Base-by-base conservation (phyloP, 2,888 invertebrate genomes). In the Operophtera brumata region DNA sequence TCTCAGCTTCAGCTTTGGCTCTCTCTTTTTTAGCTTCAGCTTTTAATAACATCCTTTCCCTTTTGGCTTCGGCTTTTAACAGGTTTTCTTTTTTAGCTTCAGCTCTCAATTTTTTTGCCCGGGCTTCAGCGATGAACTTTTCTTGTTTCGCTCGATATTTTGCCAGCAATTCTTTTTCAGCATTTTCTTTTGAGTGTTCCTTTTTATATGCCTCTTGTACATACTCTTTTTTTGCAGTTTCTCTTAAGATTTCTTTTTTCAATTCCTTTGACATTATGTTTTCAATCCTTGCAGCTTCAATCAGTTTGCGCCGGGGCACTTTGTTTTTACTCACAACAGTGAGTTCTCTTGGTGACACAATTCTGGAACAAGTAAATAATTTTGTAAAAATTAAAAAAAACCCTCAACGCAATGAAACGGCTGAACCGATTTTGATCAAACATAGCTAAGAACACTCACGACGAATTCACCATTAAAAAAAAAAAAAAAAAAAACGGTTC, bases 331-430 rank as follows among this genome's bases (percentile, higher is more conserved):
- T 83, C 20, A 83, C 80, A 35, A 85, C 77, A 35, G 82, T 80
- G 44, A 89, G 71, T 51, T 89, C 88, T 64, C 77, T 84, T 60
- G 88, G 87, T 40, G 87, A 84, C 10, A 90, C 81, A 35, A 89
- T 78, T 62, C 89, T 89, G 62, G 30, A 68, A 66, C 12, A 20
- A 20, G 2, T 3, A 20, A 20, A 20, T 3, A 20, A 20, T 20
- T 20, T 20, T 2, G 2, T 20, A 20, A 20, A 20, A 20, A 20
- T 4, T 20, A n/a, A n/a, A n/a, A n/a, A n/a, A n/a, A n/a, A n/a
- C n/a, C n/a, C n/a, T n/a, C n/a, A n/a, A n/a, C n/a, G n/a, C n/a
- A n/a, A n/a, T n/a, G n/a, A n/a, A n/a, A n/a, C n/a, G n/a, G n/a
- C n/a, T n/a, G n/a, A n/a, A n/a, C n/a, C n/a, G n/a, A n/a, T n/a